Percentiles rank a stretch among this genome's conserved stretches.
These are phyloP conservation scores for Drosophila kuntzei DNA, from an alignment of 2,888 invertebrate species.

Conservation along the genomic window DNA sequence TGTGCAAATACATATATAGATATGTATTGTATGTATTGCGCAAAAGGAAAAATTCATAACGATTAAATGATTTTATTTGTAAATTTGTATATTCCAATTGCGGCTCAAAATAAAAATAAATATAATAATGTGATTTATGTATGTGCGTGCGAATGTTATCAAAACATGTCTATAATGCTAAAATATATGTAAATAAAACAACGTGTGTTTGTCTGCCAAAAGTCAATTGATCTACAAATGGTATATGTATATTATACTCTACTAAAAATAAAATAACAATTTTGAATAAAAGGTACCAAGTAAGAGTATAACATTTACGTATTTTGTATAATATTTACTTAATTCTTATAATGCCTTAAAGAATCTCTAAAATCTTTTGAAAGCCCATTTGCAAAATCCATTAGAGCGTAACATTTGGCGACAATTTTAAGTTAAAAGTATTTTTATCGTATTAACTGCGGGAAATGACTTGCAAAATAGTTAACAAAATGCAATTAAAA, in stretches of 20 bases:
- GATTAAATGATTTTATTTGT: constrained; percentile 25
- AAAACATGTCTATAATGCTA: constrained; percentile 19
- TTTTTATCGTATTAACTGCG: constrained; percentile 65
- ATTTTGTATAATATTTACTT: constrained; percentile 1
- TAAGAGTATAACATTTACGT: not conserved
- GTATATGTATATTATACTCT: not conserved
- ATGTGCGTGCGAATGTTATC: constrained; percentile 18
- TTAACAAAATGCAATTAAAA: constrained; percentile 79
- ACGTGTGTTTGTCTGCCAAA: constrained; percentile 2
- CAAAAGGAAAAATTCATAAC: constrained; percentile 2
- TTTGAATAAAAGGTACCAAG: not conserved
- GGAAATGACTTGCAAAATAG: constrained; percentile 68
- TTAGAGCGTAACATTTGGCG: constrained; percentile 59
- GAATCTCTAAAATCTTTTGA: constrained; percentile 6
- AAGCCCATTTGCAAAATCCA: constrained; percentile 30
- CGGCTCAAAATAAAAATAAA: constrained; percentile 15
- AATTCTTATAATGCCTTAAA: not conserved
- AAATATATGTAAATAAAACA: constrained; percentile 15
- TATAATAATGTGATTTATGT: constrained; percentile 15
- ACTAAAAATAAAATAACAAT: not conserved
- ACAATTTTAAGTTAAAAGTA: constrained; percentile 47
- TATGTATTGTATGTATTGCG: not conserved
- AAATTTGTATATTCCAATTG: constrained; percentile 12
- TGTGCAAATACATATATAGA: not conserved
- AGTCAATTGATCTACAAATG: not conserved